Base-by-base conservation (phyloP, 2,888 invertebrate genomes). In the Priapulus caudatus region DNA sequence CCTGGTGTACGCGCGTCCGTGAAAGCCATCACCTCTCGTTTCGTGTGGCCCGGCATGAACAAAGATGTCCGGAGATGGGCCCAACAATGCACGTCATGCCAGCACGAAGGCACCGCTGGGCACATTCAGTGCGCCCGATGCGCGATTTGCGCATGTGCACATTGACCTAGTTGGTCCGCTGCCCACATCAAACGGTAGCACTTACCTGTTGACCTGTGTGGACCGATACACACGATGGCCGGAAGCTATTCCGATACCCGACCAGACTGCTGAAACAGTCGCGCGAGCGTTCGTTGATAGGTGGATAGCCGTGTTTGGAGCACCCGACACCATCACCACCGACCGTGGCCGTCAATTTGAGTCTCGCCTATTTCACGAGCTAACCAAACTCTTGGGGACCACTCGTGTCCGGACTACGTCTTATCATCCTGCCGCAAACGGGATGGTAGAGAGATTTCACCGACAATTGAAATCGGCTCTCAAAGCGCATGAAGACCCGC, bases 91-190 rank as follows among this genome's bases (percentile, higher is more conserved):
- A n/a, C n/a, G n/a, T n/a, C n/a, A n/a, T n/a, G n/a, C n/a, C n/a
- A n/a, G n/a, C 52, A 61, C 58, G 10, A 33, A 23, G 2, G 45
- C 60, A 1, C 56, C 57, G 3, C 52, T 61, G 16, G 47, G 47
- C 20, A 23, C 51, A 5, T 60, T 65, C 47, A n/a, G 48, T 2
- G 45, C 51, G 3, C 60, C 64, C 1, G 56, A 57, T 18, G 49
- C 46, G 4, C 58, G 70, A 20, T 72, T 74, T 57, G 54, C 60
- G 2, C 69, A 71, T 52, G 60, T 73, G 3, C 71, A 74, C 58
- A 61, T 74, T 2, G 71, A 74, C 58, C 58, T 75, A 3, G 64
- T 75, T 1, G 71, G 71, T 1, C 72, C 72, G 0, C 54, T 73
- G 5, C 68, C 71, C 16, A 4, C 52, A 1, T 62, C 62, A 1